phyloP scores from a whole-genome alignment of 2,888 invertebrate genomes.

The Ferrisia virgata region DNA sequence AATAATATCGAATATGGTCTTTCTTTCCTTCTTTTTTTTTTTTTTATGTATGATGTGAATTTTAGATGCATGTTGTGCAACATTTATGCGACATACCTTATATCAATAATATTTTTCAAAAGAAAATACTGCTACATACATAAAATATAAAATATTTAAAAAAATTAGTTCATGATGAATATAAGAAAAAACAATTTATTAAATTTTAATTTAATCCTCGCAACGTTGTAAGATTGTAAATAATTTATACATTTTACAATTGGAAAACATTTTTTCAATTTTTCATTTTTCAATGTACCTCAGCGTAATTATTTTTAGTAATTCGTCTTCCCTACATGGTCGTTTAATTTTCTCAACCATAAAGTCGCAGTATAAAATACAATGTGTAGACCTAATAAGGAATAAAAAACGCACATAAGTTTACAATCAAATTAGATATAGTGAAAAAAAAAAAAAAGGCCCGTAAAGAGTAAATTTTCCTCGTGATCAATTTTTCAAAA shows the following conservation, averaged over 20 bases:
- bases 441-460: background rate
- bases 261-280: background rate
- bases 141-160: no score
- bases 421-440: background rate
- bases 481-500: background rate
- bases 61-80: background rate
- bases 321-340: background rate
- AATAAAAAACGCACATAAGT: background rate
- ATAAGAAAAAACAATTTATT: no score
- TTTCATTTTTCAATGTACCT: background rate
- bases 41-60: no score
- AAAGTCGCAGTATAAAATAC: no score
- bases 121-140: no score
- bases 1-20: no score
- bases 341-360: background rate
- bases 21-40: no score
- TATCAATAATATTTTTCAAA: background rate
- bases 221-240: background rate
- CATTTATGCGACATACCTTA: background rate
- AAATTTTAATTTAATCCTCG: background rate
- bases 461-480: background rate
- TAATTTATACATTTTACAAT: background rate
- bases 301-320: background rate
- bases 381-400: background rate
- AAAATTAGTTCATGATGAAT: no score